Base-by-base conservation (phyloP, 2,113 vertebrate species). In the Blennius ocellaris region DNA sequence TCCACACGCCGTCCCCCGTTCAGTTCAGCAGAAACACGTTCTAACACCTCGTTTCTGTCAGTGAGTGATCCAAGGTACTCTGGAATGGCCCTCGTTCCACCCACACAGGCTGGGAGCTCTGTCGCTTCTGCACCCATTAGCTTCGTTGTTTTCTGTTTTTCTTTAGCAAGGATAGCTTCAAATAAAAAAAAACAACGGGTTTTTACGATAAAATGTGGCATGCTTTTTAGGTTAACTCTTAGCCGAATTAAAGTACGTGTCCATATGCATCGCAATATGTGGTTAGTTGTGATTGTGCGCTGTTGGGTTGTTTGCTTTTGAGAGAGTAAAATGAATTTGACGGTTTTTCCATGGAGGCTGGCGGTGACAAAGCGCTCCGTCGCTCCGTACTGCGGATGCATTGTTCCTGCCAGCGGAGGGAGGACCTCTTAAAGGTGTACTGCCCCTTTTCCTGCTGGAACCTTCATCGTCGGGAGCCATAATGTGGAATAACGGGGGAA, bases 381-480 rank as follows among this genome's bases (percentile, higher is more conserved):
- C 1, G 57, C 44, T 68, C 87, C 89, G 89, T 90, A 92, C 65
- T 93, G 92, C 92, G 85, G 92, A 87, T 75, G 81, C 78, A 70
- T 82, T 75, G 86, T 87, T 76, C 80, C 83, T 87, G 81, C 84
- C 79, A 74, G 79, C 71, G 65, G 76, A 81, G 87, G 83, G 78
- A 80, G 82, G 50, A 75, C 69, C 86, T 85, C 91, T 90, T 90
- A 91, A 91, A 93, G 89, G 79, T 54, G 36, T 71, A 81, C 7
- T 50, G 21, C 52, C 60, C 44, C 30, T 40, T 10, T 63, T 83
- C 54, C 61, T 38, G 12, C 40, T 11, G 54, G 11, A 11, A 60
- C 14, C 30, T 56, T 36, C 14, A 52, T 51, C 55, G 53, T 55
- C 7, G 45, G 9, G 10, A 57, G 38, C 49, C 54, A 38, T 11